Evolutionary conservation across 1,140 invertebrate species (phyloP), one percentile per base, ranked within the genome.

Genomic region (Platorchestia sp.): DNA sequence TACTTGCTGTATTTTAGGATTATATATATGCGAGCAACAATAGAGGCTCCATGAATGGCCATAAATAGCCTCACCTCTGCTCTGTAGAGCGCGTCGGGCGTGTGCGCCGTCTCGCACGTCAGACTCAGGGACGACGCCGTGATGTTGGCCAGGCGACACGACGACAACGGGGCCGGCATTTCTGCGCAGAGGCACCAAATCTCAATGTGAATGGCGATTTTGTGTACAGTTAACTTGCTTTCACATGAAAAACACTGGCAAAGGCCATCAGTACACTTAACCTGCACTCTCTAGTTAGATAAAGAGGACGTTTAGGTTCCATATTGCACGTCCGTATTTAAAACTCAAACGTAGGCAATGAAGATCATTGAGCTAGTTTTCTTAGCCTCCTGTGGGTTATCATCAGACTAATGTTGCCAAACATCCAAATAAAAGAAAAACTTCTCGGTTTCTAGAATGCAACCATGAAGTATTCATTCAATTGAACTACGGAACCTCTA

Each of bases 101-200:
- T 93, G 91, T 45, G 91, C 44, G 91, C 91, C 1, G 91, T 93
- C 44, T 95, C 95, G 45, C 95, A 95, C 41, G 95, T 95, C n/a
- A 95, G 86, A n/a, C 87, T 95, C 41, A 95, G 86, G 1, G 95
- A 95, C 45, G 95, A 95, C 16, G 95, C 95, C 19, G 95, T 95
- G 59, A 95, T 95, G 86, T 95, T 95, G 0, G 95, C 95, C 47
- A 95, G 53, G 27, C 95, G 75, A 53, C 95, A 95, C 27, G 95
- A 87, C 0, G 95, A 95, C 42, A 95, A 45, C 47, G 95, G 95
- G 40, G 95, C 95, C 6, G 95, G 95, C 95, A 95, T 95, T 41
- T 90, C 95, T 95, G 87, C 6, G 86, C 59, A 75, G 1, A 75
- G 41, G 22, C n/a, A 93, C 14, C 43, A 10, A n/a, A n/a, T n/a